A percentile compares a stretch with the other conserved stretches of the same genome.
phyloP scores from a whole-genome alignment of 2,888 invertebrate species.

The Trilocha varians region DNA sequence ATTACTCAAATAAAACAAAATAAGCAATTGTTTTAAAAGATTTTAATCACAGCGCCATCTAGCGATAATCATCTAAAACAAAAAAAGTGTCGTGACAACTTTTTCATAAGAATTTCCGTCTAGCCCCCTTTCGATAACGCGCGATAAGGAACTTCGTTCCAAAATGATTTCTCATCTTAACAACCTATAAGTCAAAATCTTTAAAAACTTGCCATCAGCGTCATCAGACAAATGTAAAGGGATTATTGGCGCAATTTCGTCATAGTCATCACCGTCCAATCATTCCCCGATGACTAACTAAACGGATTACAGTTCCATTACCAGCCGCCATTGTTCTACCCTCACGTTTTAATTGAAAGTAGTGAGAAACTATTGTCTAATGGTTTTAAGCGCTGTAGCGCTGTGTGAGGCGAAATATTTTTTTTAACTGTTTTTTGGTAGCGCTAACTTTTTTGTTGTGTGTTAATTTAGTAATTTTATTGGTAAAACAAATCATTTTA shows the following conservation, averaged over 20 bases:
- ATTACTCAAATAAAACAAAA: too few relatives aligned
- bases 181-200: not conserved
- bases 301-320: slow-evolving; percentile 47
- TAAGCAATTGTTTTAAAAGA: too few relatives aligned
- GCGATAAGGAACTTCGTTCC: too few relatives aligned
- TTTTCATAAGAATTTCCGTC: too few relatives aligned
- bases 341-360: slow-evolving; percentile 41
- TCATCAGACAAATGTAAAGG: slow-evolving; percentile 28
- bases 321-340: slow-evolving; percentile 26
- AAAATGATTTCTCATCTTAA: slow-evolving; percentile 6
- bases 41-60: too few relatives aligned
- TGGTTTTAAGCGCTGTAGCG: slow-evolving; percentile 16
- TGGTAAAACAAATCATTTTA: too few relatives aligned
- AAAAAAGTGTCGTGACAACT: too few relatives aligned
- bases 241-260: slow-evolving; percentile 41
- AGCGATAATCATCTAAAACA: too few relatives aligned
- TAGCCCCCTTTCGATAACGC: too few relatives aligned
- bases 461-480: too few relatives aligned
- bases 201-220: slow-evolving; percentile 2
- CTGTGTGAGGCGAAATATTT: slow-evolving; percentile 5
- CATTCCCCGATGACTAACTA: slow-evolving; percentile 50
- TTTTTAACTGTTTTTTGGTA: too few relatives aligned
- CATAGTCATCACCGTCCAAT: slow-evolving; percentile 49
- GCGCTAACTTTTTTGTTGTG: too few relatives aligned
- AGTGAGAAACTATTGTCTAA: slow-evolving; percentile 41